Evolutionary conservation across 2,797 vertebrate species (phyloP).

Genomic region (Hyperoplus lanceolatus): DNA sequence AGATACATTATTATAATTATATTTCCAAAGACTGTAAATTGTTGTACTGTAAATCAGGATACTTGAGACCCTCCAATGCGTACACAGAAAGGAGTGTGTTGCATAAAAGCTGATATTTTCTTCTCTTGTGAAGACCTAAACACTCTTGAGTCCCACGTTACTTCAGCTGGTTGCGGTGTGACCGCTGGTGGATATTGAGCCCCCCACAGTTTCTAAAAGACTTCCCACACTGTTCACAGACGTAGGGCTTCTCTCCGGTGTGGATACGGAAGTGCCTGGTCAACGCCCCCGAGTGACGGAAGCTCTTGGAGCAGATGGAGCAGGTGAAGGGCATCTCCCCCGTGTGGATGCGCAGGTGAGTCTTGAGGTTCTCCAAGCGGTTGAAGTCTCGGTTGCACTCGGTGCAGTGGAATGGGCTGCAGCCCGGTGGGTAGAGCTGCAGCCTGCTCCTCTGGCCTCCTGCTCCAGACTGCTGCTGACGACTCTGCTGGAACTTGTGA

Average conservation of each 20-base stretch:
- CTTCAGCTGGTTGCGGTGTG: conserved; percentile 68
- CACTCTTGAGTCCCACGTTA: background rate
- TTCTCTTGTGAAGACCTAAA: background rate
- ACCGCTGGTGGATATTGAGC: conserved; percentile 84
- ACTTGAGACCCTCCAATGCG: too few relatives aligned
- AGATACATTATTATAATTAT: background rate
- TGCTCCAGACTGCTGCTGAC: conserved; percentile 16
- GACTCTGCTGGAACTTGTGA: conserved; percentile 69
- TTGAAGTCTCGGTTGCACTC: conserved; percentile 84
- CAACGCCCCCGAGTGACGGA: conserved; percentile 85
- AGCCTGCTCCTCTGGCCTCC: conserved; percentile 62
- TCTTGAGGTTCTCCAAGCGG: conserved; percentile 86
- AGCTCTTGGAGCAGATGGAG: conserved; percentile 81
- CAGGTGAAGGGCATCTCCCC: conserved; percentile 84
- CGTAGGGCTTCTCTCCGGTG: conserved; percentile 84
- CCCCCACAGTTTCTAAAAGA: conserved; percentile 84
- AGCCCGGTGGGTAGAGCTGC: conserved; percentile 80
- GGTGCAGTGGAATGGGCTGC: conserved; percentile 82
- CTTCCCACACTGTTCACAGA: conserved; percentile 84
- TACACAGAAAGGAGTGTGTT: background rate
- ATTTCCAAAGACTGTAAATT: background rate
- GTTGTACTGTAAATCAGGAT: background rate
- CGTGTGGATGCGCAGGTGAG: conserved; percentile 85
- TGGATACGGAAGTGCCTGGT: conserved; percentile 87
- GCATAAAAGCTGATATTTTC: background rate